Evolutionary conservation across 2,113 vertebrate genomes (phyloP).

Genomic region (Egretta garzetta): DNA sequence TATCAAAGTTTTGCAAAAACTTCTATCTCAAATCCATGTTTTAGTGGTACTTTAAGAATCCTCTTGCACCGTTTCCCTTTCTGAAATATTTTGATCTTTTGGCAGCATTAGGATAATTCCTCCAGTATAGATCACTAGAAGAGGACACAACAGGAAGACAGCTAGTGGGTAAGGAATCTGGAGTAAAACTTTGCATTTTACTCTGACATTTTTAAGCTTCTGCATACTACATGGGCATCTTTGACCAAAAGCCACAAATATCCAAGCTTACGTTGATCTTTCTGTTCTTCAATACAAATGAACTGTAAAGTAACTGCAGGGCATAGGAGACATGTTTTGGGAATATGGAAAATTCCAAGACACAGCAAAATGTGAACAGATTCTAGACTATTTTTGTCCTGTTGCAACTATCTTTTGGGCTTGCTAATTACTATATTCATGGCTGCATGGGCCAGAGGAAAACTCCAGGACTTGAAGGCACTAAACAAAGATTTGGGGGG

Average conservation of each 20-base stretch:
- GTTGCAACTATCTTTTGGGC: background rate
- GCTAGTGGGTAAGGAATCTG: background rate
- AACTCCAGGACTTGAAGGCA: background rate
- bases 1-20: background rate
- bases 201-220: background rate
- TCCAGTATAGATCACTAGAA: background rate
- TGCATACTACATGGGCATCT: background rate
- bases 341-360: background rate
- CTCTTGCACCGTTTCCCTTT: background rate
- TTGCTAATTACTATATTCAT: background rate
- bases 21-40: background rate
- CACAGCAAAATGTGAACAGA: background rate
- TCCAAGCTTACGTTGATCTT: background rate
- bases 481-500: background rate
- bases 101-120: background rate
- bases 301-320: background rate
- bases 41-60: background rate
- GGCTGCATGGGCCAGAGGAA: background rate
- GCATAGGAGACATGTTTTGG: background rate
- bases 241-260: background rate
- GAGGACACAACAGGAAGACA: background rate
- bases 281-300: background rate
- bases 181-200: background rate
- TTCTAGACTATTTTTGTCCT: background rate
- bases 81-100: background rate